These are phyloP conservation scores for Platyscapa corneri DNA, from an alignment of 1,140 invertebrate species.

Conservation along the genomic window DNA sequence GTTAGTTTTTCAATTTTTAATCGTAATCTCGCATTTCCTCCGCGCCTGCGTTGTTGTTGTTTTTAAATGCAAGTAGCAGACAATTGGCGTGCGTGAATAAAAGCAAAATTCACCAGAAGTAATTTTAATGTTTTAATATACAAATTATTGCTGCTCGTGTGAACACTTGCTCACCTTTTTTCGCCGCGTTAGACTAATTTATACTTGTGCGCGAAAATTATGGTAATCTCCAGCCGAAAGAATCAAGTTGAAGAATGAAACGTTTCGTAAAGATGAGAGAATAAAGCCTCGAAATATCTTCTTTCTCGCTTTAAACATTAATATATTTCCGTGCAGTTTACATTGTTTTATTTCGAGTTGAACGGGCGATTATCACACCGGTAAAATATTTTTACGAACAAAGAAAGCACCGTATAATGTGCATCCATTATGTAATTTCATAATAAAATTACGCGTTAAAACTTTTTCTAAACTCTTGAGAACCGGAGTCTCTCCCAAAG, in stretches of 20 bases:
- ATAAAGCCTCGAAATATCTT: not conserved
- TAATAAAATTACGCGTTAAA: no score
- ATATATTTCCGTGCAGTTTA: not conserved
- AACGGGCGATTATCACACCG: not conserved
- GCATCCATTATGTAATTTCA: not conserved
- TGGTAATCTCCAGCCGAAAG: not conserved
- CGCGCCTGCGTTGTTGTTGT: not conserved
- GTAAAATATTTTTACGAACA: not conserved
- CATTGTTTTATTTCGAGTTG: not conserved
- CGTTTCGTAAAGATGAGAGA: not conserved
- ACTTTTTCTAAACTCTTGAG: no score
- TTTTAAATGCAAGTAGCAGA: not conserved
- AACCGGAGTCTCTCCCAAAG: no score
- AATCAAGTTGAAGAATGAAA: not conserved
- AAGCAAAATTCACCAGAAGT: not conserved
- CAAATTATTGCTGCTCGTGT: not conserved
- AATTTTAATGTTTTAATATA: not conserved
- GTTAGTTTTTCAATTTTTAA: not conserved
- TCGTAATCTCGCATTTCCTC: not conserved
- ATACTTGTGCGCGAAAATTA: not conserved
- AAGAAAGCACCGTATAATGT: not conserved
- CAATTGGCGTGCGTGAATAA: not conserved
- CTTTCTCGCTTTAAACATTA: not conserved
- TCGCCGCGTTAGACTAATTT: not conserved
- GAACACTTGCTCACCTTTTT: not conserved